phyloP scores from a whole-genome alignment of 2,888 invertebrate species.

The Cephus runcator region DNA sequence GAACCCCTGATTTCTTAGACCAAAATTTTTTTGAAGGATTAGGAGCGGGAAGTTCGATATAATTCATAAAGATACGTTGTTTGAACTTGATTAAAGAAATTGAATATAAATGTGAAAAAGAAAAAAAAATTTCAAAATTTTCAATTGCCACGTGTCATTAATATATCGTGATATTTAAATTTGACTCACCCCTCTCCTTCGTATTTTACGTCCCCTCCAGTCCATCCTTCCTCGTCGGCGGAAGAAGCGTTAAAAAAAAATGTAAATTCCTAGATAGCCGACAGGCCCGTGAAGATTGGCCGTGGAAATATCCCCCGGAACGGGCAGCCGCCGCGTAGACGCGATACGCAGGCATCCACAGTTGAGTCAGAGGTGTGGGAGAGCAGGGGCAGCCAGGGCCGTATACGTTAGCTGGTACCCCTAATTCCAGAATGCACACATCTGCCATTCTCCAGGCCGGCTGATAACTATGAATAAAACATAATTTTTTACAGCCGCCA shows the following conservation, averaged over 20 bases:
- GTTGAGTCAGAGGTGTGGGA: not conserved
- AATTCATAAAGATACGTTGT: not conserved
- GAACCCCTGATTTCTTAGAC: not conserved
- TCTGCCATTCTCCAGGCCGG: not conserved
- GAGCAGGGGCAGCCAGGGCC: not conserved
- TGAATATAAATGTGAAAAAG: not conserved
- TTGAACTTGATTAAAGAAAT: not conserved
- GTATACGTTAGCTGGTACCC: not conserved
- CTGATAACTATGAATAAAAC: conserved; percentile 6
- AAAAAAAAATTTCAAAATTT: not conserved
- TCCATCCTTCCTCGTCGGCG: not conserved
- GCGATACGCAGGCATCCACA: not conserved
- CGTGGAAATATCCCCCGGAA: not conserved
- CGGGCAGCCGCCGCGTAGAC: not conserved
- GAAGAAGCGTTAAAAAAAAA: not conserved
- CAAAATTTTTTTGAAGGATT: not conserved
- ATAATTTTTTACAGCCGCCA: conserved; percentile 2
- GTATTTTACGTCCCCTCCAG: not conserved
- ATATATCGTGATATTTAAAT: not conserved
- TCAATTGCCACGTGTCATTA: not conserved
- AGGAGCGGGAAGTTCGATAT: no score
- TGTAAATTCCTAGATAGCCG: not conserved
- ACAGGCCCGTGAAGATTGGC: not conserved
- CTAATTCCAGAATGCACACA: not conserved
- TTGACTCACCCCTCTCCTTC: not conserved